Evolutionary conservation across 2,888 invertebrate genomes (phyloP), one percentile per base, ranked within the genome.

Genomic region (Patella pellucida): DNA sequence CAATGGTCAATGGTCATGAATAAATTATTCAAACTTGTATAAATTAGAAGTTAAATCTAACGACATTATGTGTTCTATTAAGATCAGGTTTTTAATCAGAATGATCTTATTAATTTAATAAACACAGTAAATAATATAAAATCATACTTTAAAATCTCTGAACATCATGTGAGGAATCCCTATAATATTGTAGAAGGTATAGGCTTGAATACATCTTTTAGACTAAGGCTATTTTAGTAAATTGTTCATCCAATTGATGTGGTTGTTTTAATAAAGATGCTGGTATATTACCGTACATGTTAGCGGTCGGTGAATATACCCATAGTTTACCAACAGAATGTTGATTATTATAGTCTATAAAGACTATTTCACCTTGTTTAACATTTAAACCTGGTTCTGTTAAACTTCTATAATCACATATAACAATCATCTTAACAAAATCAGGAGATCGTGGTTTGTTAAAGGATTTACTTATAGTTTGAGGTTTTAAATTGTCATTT

Each of bases 331-430:
- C 56, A 96, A 96, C 0, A 51, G 78, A 77, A 16, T 78, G 74
- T 71, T 85, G 85, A 92, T 96, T 96, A 85, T 95, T 95, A 72
- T 97, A 93, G 92, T 97, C 97, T 0, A 97, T 97, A 91, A 97
- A 97, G 83, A 98, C 96, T 96, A 97, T 97, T 89, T 98, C 97
- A 12, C 97, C 97, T 75, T 97, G 93, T 83, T 95, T 93, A 78
- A 97, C 96, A 7, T 96, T 95, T 76, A 98, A 92, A 92, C 97
- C 97, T 89, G 97, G 97, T 0, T 97, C 96, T 68, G 97, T 96
- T 92, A 97, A 96, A 69, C 97, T 95, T 94, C 97, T 97, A 92
- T 97, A 98, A 92, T 97, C 97, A 90, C 97, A 97, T 27, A 97
- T 93, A 94, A 97, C 96, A 84, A 97, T 96, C 41, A 83, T 82